Evolutionary conservation across 1,140 invertebrate genomes (phyloP).

Genomic region (Drosophila nannoptera): DNA sequence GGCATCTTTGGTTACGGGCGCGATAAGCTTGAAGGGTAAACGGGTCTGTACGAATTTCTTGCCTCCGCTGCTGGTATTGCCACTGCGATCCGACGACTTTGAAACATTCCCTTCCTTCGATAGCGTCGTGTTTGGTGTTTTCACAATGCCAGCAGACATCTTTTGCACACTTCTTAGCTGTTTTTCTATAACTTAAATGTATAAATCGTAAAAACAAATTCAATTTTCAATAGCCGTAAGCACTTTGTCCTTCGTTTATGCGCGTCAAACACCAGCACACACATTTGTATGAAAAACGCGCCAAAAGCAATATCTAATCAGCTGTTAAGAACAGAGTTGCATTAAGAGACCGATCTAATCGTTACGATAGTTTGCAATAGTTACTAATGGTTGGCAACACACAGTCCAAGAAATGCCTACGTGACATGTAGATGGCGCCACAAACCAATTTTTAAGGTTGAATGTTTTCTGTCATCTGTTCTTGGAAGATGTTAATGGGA

Average conservation of each 20-base stretch:
- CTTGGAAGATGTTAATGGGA: neutral
- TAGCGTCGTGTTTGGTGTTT: slow-evolving; percentile 42
- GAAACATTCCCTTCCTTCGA: slow-evolving; percentile 31
- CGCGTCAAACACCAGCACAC: slow-evolving; percentile 23
- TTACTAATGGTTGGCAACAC: slow-evolving; percentile 30
- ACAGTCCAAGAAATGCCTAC: too few relatives aligned
- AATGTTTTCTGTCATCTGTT: neutral
- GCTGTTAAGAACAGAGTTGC: slow-evolving; percentile 29
- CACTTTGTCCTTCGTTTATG: neutral
- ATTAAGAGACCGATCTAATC: neutral
- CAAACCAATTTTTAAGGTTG: neutral
- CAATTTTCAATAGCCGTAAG: neutral
- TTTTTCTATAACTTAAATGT: slow-evolving; percentile 9
- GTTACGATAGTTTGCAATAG: slow-evolving; percentile 2
- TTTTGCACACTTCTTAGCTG: slow-evolving; percentile 17
- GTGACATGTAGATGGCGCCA: slow-evolving; percentile 24
- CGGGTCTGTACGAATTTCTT: slow-evolving; percentile 79
- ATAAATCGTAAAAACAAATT: slow-evolving; percentile 2
- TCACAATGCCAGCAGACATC: slow-evolving; percentile 60
- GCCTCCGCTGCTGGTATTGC: slow-evolving; percentile 49
- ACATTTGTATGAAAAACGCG: slow-evolving; percentile 35
- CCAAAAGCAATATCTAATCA: slow-evolving; percentile 36
- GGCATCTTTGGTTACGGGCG: slow-evolving; percentile 33
- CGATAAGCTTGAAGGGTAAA: slow-evolving; percentile 74
- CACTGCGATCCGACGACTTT: slow-evolving; percentile 45